These are phyloP conservation scores for Rhogogaster chlorosoma DNA, from an alignment of 2,888 invertebrate species.

Conservation along the genomic window DNA sequence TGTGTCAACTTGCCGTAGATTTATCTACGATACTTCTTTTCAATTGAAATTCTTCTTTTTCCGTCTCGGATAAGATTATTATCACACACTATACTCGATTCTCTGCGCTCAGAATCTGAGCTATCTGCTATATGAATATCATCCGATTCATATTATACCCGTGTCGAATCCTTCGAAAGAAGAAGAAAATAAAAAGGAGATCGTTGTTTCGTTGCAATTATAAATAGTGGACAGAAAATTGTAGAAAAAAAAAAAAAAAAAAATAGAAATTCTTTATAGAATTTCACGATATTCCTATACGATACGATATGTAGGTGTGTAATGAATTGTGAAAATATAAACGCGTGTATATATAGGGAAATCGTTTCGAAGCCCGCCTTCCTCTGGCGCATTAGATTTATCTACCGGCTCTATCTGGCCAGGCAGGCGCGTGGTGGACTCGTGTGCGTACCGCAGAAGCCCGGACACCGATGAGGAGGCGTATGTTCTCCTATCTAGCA, in stretches of 20 bases:
- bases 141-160: not conserved
- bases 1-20: not conserved
- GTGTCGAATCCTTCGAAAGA: not conserved
- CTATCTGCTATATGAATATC: not conserved
- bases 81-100: not conserved
- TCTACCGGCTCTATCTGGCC: slow-evolving; percentile 40
- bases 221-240: too few species aligned
- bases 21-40: not conserved
- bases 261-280: too few species aligned
- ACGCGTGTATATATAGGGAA: not conserved
- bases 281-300: too few species aligned
- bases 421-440: slow-evolving; percentile 40
- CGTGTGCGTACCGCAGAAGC: slow-evolving; percentile 38
- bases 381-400: slow-evolving; percentile 47
- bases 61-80: not conserved
- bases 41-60: not conserved
- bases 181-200: not conserved
- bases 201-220: not conserved
- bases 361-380: slow-evolving; percentile 11
- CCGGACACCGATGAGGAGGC: slow-evolving; percentile 35
- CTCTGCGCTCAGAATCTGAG: not conserved
- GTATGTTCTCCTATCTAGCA: slow-evolving; percentile 50
- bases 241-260: too few species aligned
- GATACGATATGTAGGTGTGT: not conserved
- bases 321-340: slow-evolving; percentile 29